A percentile compares a stretch with the other conserved stretches of the same genome.
Evolutionary conservation across 2,113 vertebrate genomes (phyloP).

Genomic region (Herpetotheres cachinnans): DNA sequence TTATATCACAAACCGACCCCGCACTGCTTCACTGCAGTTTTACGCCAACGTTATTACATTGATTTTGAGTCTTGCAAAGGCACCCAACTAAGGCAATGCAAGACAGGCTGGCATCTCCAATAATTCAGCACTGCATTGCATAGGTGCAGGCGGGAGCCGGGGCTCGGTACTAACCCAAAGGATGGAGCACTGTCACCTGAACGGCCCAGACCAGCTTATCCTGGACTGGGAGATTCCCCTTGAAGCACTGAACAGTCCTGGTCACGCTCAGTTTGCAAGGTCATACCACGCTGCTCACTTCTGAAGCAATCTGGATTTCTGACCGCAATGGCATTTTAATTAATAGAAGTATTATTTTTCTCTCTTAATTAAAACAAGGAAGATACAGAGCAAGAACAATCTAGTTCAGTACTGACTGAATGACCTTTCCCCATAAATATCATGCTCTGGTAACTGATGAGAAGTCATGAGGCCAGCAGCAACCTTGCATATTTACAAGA

Average conservation of each 20-base stretch:
- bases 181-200: not conserved
- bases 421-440: not conserved
- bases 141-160: not conserved
- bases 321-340: not conserved
- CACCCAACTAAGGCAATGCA: too few species aligned
- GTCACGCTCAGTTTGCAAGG: not conserved
- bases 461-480: constrained; percentile 5
- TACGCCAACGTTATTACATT: accelerated
- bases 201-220: not conserved
- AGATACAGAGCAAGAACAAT: not conserved
- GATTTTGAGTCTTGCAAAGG: not conserved
- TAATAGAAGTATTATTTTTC: not conserved
- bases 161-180: accelerated
- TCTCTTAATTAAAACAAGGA: not conserved
- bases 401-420: not conserved
- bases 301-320: not conserved
- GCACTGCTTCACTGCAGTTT: not conserved
- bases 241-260: not conserved
- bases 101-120: not conserved
- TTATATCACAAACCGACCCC: accelerated
- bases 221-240: not conserved
- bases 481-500: not conserved
- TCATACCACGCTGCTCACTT: not conserved
- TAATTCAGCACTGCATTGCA: accelerated
- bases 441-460: not conserved